A percentile compares a stretch with the other conserved stretches of the same genome.
phyloP scores from a whole-genome alignment of 2,888 invertebrate species.

The Apodemia zela region DNA sequence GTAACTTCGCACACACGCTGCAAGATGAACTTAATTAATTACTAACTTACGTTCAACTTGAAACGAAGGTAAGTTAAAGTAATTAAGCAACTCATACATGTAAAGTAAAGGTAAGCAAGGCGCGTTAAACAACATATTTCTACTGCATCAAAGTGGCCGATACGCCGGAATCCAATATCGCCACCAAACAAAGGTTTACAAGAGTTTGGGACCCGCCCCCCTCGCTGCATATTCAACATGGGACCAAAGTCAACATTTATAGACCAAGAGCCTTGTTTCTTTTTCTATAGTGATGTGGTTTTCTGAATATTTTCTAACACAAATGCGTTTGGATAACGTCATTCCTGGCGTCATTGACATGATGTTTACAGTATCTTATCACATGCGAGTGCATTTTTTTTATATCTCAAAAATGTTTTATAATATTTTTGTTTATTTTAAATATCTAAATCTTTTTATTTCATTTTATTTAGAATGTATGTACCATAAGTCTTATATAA shows the following conservation, averaged over 20 bases:
- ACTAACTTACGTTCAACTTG: constrained; percentile 9
- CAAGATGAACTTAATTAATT: constrained; percentile 17
- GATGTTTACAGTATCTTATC: no score
- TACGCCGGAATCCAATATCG: constrained; percentile 72
- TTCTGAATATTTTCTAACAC: no score
- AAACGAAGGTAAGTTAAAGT: constrained; percentile 12
- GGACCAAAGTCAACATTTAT: constrained; percentile 53
- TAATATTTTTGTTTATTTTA: no score
- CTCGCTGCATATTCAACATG: constrained; percentile 74
- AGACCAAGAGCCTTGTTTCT: constrained; percentile 13
- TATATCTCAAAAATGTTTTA: no score
- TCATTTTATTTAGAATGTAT: no score
- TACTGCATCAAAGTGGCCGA: constrained; percentile 62
- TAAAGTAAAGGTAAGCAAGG: constrained; percentile 25
- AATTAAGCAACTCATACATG: constrained; percentile 29
- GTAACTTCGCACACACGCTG: constrained; percentile 14
- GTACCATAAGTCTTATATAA: no score
- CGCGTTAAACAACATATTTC: constrained; percentile 37
- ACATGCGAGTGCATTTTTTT: no score
- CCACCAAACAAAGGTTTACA: constrained; percentile 74
- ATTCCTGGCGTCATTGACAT: no score
- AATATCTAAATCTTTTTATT: no score
- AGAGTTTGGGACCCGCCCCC: constrained; percentile 73
- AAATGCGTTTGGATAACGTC: no score
- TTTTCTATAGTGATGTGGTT: no score